phyloP scores from a whole-genome alignment of 2,888 invertebrate genomes.

The Drosophila mayaguana region DNA sequence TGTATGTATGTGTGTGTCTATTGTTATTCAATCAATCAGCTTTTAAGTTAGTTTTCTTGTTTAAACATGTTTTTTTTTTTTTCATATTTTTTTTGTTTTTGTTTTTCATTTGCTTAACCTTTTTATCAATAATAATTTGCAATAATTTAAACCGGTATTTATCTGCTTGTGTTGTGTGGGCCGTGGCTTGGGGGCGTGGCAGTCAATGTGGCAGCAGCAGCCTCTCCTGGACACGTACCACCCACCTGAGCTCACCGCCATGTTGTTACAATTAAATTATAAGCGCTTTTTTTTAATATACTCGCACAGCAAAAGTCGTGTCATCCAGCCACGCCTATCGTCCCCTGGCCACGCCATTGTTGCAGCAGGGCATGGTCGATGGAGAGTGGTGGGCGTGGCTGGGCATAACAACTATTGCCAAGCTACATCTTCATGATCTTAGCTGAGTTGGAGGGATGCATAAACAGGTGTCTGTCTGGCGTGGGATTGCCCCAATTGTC shows the following conservation, averaged over 20 bases:
- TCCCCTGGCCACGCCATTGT: slow-evolving; percentile 18
- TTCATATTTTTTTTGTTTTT: slow-evolving; percentile 6
- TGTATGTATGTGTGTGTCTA: slow-evolving; percentile 41
- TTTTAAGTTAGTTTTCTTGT: slow-evolving; percentile 52
- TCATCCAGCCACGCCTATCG: not conserved
- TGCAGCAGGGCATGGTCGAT: slow-evolving; percentile 44
- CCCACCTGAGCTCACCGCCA: slow-evolving; percentile 7
- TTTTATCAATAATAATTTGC: slow-evolving; percentile 62
- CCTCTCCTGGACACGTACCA: not conserved
- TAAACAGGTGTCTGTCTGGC: not conserved
- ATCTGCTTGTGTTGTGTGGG: slow-evolving; percentile 25
- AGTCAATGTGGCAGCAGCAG: slow-evolving; percentile 25
- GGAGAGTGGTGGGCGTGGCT: not conserved
- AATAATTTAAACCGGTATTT: slow-evolving; percentile 72
- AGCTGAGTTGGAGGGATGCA: not conserved
- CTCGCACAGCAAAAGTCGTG: slow-evolving; percentile 7
- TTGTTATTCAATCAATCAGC: slow-evolving; percentile 28
- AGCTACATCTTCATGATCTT: not conserved
- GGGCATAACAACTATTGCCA: not conserved
- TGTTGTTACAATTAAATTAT: slow-evolving; percentile 72
- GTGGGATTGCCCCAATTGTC: not conserved
- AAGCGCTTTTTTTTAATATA: slow-evolving; percentile 78
- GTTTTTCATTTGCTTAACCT: slow-evolving; percentile 40
- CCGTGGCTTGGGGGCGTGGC: slow-evolving; percentile 16
- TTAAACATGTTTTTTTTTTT: slow-evolving; percentile 32